phyloP scores from a whole-genome alignment of 2,113 vertebrate genomes.

The Isichthys henryi region DNA sequence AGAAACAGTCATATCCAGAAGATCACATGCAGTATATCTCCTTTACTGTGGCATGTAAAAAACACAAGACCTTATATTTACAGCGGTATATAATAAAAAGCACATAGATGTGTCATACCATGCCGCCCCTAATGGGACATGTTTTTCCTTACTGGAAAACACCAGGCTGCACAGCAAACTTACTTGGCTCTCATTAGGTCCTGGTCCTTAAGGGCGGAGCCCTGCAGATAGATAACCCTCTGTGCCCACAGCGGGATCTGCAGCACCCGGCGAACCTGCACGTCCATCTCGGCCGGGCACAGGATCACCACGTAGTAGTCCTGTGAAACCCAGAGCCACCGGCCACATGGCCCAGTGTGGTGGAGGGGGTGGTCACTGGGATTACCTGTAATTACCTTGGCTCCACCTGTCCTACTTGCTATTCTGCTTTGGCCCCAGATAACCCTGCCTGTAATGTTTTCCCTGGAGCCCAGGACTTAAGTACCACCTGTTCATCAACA shows the following conservation, averaged over 20 bases:
- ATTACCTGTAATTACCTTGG: neutral
- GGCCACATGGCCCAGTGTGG: neutral
- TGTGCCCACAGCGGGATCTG: constrained; percentile 76
- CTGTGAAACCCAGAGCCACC: constrained; percentile 37
- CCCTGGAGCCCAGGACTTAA: neutral
- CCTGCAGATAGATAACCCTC: constrained; percentile 74
- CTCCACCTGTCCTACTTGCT: neutral
- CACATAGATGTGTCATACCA: neutral
- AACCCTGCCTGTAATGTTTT: neutral
- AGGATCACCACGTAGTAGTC: constrained; percentile 77
- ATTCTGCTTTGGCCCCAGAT: neutral
- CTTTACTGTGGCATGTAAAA: neutral
- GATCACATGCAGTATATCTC: neutral
- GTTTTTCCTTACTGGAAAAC: constrained; percentile 28
- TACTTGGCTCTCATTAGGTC: constrained; percentile 77
- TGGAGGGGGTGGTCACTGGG: neutral
- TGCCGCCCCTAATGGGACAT: neutral
- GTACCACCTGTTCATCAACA: neutral
- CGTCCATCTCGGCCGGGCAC: constrained; percentile 73
- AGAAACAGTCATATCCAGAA: neutral
- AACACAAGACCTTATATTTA: neutral
- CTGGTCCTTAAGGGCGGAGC: constrained; percentile 72
- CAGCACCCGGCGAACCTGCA: constrained; percentile 68
- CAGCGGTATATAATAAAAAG: neutral
- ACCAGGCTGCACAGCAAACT: too few species aligned